Evolutionary conservation across 1,140 invertebrate genomes (phyloP).

Genomic region (Listronotus bonariensis): DNA sequence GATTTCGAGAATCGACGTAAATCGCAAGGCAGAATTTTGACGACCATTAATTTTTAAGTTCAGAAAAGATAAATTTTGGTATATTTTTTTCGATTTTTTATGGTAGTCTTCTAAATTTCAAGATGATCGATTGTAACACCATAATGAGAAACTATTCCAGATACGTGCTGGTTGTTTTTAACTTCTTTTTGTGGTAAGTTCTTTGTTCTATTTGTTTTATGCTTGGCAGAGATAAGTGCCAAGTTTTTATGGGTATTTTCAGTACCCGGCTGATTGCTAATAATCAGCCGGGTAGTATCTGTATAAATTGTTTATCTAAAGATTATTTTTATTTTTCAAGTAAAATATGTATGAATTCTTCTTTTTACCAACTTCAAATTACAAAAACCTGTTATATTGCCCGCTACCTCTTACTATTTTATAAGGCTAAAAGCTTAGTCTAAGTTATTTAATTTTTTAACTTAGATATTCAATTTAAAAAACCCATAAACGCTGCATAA

Average conservation of each 20-base stretch:
- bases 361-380: too few species aligned
- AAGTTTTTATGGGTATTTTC: constrained; percentile 11
- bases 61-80: neutral
- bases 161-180: constrained; percentile 49
- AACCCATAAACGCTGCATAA: too few species aligned
- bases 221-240: constrained; percentile 16
- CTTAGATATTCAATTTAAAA: too few species aligned
- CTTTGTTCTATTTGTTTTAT: constrained; percentile 35
- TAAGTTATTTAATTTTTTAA: too few species aligned
- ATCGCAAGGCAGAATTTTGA: neutral
- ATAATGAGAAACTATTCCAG: constrained; percentile 40
- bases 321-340: too few species aligned
- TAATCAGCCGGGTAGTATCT: too few species aligned
- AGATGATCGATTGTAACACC: constrained; percentile 18
- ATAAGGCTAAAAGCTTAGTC: too few species aligned
- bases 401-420: too few species aligned
- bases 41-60: neutral
- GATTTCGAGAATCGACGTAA: neutral
- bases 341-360: too few species aligned
- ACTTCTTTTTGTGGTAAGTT: constrained; percentile 53
- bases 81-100: neutral
- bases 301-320: too few species aligned
- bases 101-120: neutral
- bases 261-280: constrained; percentile 16
- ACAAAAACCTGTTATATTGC: too few species aligned